Evolutionary conservation across 1,140 invertebrate species (phyloP).

Genomic region (Gryllus bimaculatus): DNA sequence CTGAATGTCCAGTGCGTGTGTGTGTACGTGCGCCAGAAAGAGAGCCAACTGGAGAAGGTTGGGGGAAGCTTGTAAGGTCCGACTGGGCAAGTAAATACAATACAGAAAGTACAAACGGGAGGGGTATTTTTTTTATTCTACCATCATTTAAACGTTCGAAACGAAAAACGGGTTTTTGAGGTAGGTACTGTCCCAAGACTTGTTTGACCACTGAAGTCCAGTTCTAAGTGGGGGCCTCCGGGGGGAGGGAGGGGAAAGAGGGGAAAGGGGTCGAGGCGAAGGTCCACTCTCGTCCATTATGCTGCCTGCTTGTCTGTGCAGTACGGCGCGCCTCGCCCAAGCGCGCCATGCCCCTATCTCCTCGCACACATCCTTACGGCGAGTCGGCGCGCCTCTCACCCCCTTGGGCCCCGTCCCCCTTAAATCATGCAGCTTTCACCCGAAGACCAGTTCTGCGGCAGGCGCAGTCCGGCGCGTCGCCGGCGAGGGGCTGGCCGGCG

Average conservation of each 20-base stretch:
- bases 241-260: background rate
- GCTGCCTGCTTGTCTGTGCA: background rate
- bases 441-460: background rate
- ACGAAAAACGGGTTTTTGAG: slow-evolving; percentile 12
- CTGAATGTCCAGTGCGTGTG: background rate
- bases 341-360: background rate
- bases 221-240: background rate
- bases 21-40: slow-evolving; percentile 7
- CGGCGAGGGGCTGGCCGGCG: background rate
- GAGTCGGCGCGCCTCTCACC: background rate
- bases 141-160: slow-evolving; percentile 13
- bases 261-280: background rate
- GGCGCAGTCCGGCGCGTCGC: background rate
- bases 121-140: background rate
- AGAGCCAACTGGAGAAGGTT: background rate
- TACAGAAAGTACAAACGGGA: slow-evolving; percentile 8
- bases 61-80: background rate
- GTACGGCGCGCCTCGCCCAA: too few species aligned
- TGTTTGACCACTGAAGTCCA: slow-evolving; percentile 15
- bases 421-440: background rate
- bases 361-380: background rate
- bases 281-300: background rate
- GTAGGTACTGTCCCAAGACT: slow-evolving; percentile 15
- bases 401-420: background rate
- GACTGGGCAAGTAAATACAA: slow-evolving; percentile 12